A percentile compares a stretch with the other conserved stretches of the same genome.
phyloP scores from a whole-genome alignment of 1,140 invertebrate species.

The Venturia canescens region DNA sequence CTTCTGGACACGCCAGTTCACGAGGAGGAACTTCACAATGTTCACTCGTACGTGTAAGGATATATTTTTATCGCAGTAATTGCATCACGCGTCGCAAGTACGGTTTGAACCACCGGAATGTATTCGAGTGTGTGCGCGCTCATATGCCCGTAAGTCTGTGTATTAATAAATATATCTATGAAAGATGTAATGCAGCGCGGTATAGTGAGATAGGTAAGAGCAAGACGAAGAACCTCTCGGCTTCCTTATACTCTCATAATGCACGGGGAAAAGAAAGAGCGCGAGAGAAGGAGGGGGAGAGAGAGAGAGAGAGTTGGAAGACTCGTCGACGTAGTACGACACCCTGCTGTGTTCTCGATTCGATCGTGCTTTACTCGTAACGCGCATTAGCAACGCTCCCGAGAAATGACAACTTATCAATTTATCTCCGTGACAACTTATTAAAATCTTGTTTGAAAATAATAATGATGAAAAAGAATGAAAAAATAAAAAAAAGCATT shows the following conservation, averaged over 20 bases:
- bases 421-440: constrained; percentile 48
- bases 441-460: constrained; percentile 37
- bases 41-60: constrained; percentile 11
- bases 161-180: neutral
- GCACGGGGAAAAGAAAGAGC: neutral
- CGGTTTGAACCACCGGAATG: neutral
- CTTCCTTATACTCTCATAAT: constrained; percentile 7
- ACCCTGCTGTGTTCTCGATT: constrained; percentile 51
- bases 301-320: constrained; percentile 33
- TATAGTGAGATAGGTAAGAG: constrained; percentile 1
- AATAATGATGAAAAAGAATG: constrained; percentile 28
- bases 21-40: constrained; percentile 5
- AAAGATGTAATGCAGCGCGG: neutral
- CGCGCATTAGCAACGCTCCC: constrained; percentile 49
- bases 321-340: constrained; percentile 42
- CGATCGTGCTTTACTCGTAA: constrained; percentile 52
- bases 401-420: constrained; percentile 48
- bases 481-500: no score
- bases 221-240: constrained; percentile 4
- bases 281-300: neutral
- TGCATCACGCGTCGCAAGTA: constrained; percentile 41
- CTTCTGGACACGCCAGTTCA: constrained; percentile 48
- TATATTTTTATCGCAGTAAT: constrained; percentile 32
- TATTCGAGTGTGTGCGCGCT: neutral
- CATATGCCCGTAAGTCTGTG: neutral